Evolutionary conservation across 1,140 invertebrate genomes (phyloP).

Genomic region (Drosophila ercepeae): DNA sequence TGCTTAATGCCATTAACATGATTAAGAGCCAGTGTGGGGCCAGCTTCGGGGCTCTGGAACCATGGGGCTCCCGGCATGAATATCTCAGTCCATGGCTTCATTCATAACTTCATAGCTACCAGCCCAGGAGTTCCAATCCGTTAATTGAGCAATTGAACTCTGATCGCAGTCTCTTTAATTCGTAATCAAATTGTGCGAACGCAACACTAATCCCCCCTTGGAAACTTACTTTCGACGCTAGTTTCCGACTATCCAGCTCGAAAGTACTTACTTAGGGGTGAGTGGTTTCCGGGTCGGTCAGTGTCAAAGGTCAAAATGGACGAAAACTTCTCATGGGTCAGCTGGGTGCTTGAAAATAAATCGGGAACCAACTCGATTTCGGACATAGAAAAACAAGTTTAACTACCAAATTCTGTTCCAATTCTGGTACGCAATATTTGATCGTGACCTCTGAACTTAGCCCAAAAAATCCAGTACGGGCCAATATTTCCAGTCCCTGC

Average conservation of each 20-base stretch:
- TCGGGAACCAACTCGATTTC: conserved; percentile 39
- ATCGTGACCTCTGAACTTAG: conserved; percentile 75
- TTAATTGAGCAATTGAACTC: conserved; percentile 79
- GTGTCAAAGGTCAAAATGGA: conserved; percentile 77
- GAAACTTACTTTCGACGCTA: not conserved
- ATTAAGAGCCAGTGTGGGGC: conserved; percentile 57
- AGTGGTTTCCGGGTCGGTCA: conserved; percentile 49
- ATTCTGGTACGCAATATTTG: conserved; percentile 44
- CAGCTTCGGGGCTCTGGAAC: not conserved
- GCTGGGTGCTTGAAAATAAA: conserved; percentile 21
- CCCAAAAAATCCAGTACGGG: conserved; percentile 54
- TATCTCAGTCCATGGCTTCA: conserved; percentile 30
- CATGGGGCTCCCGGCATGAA: conserved; percentile 21
- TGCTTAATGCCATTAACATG: conserved; percentile 81
- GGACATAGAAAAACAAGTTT: conserved; percentile 59
- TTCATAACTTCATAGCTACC: conserved; percentile 53
- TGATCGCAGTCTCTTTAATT: conserved; percentile 57
- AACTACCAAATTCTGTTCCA: conserved; percentile 55
- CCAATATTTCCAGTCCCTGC: conserved; percentile 44
- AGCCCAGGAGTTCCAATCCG: conserved; percentile 53
- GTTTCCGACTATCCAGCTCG: conserved; percentile 47
- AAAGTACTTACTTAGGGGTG: conserved; percentile 57
- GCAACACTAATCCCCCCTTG: conserved; percentile 2
- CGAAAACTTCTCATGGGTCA: conserved; percentile 82
- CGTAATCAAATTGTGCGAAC: conserved; percentile 47